Conservation (phyloP, 2,113 vertebrate species). For the Callithrix jacchus region DNA sequence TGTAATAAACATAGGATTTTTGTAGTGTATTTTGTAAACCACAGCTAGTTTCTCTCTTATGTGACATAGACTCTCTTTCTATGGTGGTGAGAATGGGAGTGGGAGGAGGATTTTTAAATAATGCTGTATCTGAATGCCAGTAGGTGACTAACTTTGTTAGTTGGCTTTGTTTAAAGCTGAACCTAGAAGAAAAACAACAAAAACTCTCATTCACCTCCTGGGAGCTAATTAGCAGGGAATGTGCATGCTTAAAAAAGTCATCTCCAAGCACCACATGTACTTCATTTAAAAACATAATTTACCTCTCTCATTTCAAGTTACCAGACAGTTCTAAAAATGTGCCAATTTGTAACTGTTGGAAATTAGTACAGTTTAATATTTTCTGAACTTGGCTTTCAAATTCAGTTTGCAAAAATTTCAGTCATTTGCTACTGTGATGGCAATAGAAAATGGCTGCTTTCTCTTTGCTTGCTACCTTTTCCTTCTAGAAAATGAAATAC, state of each 20-base stretch:
- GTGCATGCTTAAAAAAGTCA: conserved; percentile 58
- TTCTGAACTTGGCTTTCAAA: conserved; percentile 40
- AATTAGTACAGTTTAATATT: conserved; percentile 34
- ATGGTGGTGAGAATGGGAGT: not conserved
- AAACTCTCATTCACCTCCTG: conserved; percentile 71
- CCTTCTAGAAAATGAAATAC: not conserved
- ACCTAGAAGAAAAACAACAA: conserved; percentile 70
- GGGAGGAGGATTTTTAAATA: conserved; percentile 45
- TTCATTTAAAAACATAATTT: conserved; percentile 70
- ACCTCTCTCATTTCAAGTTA: conserved; percentile 72
- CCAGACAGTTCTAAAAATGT: conserved; percentile 37
- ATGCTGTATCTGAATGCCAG: conserved; percentile 71
- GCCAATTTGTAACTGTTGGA: conserved; percentile 4
- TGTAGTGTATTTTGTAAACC: not conserved
- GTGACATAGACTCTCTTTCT: conserved; percentile 24
- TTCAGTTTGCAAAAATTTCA: conserved; percentile 44
- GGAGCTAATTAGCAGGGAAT: conserved; percentile 80
- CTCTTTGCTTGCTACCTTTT: conserved; percentile 17
- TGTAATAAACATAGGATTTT: not conserved
- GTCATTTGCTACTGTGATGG: not conserved
- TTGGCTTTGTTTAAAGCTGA: conserved; percentile 75
- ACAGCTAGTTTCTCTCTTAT: not conserved
- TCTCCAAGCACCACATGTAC: conserved; percentile 48
- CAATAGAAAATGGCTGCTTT: not conserved
- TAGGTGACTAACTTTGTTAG: conserved; percentile 44